phyloP scores from a whole-genome alignment of 2,113 vertebrate species.

The Pterocles gutturalis region DNA sequence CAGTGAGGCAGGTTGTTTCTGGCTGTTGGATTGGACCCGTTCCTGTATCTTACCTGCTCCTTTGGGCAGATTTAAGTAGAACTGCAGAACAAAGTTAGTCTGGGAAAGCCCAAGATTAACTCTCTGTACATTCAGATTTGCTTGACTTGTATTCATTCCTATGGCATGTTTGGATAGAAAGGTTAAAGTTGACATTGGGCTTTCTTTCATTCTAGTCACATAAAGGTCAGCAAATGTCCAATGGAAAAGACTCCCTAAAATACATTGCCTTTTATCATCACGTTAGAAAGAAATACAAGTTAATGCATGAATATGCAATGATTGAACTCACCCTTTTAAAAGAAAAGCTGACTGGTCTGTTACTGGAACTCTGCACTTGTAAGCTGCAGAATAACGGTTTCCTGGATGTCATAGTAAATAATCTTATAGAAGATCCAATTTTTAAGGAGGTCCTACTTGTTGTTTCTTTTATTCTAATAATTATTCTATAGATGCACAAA shows the following conservation, averaged over 20 bases:
- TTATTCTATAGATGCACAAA: background rate
- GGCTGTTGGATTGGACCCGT: background rate
- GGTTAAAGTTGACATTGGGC: constrained; percentile 27
- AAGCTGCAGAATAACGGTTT: background rate
- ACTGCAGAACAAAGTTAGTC: background rate
- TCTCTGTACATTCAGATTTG: background rate
- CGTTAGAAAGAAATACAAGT: background rate
- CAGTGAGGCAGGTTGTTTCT: background rate
- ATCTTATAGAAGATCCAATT: background rate
- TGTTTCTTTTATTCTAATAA: background rate
- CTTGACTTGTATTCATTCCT: background rate
- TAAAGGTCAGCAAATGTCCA: constrained; percentile 37
- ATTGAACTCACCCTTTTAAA: background rate
- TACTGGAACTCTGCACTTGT: background rate
- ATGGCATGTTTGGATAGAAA: background rate
- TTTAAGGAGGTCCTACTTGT: background rate
- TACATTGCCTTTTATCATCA: constrained; percentile 1
- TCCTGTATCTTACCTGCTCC: background rate
- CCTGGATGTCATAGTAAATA: background rate
- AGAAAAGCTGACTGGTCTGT: background rate
- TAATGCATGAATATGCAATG: background rate
- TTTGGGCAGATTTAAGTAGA: background rate
- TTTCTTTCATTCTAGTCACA: constrained; percentile 19
- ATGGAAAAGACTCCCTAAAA: background rate
- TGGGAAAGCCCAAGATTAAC: background rate